phyloP scores from a whole-genome alignment of 2,888 invertebrate genomes.

The Oscheius sp. region DNA sequence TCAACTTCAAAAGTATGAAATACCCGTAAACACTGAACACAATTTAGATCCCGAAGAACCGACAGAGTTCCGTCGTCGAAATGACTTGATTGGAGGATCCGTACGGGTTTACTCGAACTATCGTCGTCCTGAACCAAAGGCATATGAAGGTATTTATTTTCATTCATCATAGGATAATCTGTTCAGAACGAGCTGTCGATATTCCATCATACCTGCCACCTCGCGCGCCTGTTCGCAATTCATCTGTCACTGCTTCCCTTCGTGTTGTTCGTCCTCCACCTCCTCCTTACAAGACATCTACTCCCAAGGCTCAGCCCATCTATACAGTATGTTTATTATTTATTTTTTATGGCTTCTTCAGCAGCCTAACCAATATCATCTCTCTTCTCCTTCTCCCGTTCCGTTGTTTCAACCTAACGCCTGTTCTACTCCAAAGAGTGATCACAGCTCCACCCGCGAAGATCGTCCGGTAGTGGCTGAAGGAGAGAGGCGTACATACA shows the following conservation, averaged over 20 bases:
- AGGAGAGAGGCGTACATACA: constrained; percentile 45
- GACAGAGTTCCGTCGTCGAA: constrained; percentile 21
- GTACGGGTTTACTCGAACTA: constrained; percentile 29
- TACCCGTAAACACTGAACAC: not conserved
- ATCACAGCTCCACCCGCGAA: constrained; percentile 8
- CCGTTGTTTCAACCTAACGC: constrained; percentile 24
- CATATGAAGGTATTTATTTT: constrained; percentile 12
- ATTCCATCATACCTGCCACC: constrained; percentile 43
- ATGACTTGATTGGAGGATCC: constrained; percentile 40
- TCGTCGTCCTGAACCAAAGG: constrained; percentile 23
- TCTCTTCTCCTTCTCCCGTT: constrained; percentile 1
- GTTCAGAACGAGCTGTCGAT: constrained; percentile 26
- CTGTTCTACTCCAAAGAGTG: constrained; percentile 34
- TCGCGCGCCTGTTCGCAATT: constrained; percentile 48
- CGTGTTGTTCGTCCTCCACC: constrained; percentile 48
- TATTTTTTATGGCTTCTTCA: not conserved
- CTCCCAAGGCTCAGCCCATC: constrained; percentile 30
- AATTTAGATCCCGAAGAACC: constrained; percentile 4
- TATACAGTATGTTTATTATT: not conserved
- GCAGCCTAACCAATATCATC: not conserved
- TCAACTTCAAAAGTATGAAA: constrained; percentile 25
- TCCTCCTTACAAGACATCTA: constrained; percentile 37
- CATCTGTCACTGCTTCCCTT: constrained; percentile 44
- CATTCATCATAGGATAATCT: not conserved
- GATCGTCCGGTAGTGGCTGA: constrained; percentile 46